Evolutionary conservation across 2,797 vertebrate genomes (phyloP).

Genomic region (Cryptoblepharus egeriae): DNA sequence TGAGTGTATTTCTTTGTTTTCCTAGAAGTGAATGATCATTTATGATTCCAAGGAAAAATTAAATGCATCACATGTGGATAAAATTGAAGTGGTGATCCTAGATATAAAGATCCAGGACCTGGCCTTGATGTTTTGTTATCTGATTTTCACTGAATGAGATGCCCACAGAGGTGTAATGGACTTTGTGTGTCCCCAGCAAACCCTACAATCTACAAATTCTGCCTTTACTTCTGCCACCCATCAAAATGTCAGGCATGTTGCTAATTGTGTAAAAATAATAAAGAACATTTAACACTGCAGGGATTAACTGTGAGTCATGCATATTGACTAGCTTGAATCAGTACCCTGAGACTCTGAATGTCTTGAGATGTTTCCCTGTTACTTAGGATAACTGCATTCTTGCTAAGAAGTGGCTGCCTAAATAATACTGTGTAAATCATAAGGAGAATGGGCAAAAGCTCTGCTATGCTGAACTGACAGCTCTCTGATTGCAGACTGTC

Average conservation of each 20-base stretch:
- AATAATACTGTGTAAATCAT: constrained; percentile 11
- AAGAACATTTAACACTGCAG: background rate
- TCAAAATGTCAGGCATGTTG: background rate
- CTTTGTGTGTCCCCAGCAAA: background rate
- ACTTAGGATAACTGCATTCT: background rate
- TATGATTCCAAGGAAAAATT: background rate
- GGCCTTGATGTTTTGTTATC: background rate
- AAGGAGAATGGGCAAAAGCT: constrained; percentile 27
- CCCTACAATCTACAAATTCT: background rate
- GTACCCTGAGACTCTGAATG: background rate
- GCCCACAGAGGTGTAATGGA: background rate
- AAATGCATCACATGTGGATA: background rate
- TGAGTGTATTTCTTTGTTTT: background rate
- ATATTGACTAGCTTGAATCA: background rate
- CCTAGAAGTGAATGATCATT: background rate
- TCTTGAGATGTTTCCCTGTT: background rate
- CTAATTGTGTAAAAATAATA: background rate
- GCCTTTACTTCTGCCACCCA: background rate
- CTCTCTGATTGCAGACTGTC: background rate
- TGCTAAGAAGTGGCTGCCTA: background rate
- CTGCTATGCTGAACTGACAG: background rate
- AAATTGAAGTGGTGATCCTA: background rate
- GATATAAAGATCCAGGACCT: background rate
- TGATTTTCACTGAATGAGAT: background rate
- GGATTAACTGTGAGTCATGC: background rate